phyloP scores from a whole-genome alignment of 2,113 vertebrate genomes.

The Megaceryle maxima region DNA sequence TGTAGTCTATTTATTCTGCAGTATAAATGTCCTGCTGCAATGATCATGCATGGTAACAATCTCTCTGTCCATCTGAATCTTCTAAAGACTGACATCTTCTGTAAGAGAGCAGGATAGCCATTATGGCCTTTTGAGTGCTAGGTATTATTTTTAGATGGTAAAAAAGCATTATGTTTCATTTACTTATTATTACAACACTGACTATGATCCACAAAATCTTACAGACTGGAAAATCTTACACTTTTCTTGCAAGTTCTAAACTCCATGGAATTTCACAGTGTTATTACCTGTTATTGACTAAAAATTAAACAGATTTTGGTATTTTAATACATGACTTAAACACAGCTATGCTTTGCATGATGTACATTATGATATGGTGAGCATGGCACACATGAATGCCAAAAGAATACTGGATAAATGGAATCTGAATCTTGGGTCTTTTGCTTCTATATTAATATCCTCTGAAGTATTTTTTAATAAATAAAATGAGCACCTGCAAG shows the following conservation, averaged over 20 bases:
- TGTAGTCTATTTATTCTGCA: background rate
- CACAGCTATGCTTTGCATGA: background rate
- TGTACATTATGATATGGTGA: too few relatives aligned
- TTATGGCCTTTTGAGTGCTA: background rate
- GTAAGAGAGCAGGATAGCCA: background rate
- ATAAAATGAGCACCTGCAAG: background rate
- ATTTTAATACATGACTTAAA: background rate
- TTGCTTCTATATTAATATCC: background rate
- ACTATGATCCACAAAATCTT: background rate
- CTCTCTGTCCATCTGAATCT: background rate
- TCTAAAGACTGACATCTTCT: background rate
- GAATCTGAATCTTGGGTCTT: background rate
- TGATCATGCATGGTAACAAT: background rate
- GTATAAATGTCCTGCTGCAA: background rate
- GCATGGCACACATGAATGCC: background rate
- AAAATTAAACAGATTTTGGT: background rate
- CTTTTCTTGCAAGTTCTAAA: background rate
- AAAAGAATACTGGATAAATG: background rate
- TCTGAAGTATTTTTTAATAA: background rate
- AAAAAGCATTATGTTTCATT: background rate
- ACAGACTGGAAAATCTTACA: background rate
- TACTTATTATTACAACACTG: background rate
- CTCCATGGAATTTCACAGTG: background rate
- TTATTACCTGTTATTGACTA: background rate
- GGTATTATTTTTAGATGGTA: background rate